These are phyloP conservation scores for Nipponia nippon DNA, from an alignment of 2,113 vertebrate genomes.

Conservation along the genomic window DNA sequence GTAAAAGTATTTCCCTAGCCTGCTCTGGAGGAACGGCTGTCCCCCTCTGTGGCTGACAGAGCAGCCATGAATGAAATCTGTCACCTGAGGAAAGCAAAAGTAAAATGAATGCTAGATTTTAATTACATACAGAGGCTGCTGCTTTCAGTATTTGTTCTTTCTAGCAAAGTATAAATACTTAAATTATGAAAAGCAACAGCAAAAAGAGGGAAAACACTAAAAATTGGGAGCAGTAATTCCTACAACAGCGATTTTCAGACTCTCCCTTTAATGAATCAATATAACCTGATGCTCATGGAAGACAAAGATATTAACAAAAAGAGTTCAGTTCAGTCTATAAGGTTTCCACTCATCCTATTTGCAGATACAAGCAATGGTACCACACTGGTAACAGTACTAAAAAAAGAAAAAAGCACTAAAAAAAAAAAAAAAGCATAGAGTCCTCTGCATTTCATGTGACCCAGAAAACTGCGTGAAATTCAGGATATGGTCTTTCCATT, in stretches of 20 bases:
- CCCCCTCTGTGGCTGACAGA: neutral
- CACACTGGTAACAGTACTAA: neutral
- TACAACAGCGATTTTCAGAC: neutral
- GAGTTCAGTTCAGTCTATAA: neutral
- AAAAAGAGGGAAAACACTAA: neutral
- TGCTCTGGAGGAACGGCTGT: neutral
- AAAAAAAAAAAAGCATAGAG: neutral
- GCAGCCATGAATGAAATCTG: neutral
- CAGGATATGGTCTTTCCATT: neutral
- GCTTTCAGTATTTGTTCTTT: neutral
- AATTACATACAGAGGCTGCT: neutral
- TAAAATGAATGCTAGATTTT: neutral
- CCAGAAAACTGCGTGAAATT: neutral
- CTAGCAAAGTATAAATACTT: neutral
- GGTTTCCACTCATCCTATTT: neutral
- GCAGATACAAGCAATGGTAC: neutral
- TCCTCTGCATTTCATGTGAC: neutral
- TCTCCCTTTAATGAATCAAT: neutral
- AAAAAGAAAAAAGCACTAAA: neutral
- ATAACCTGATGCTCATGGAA: neutral
- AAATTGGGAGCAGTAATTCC: neutral
- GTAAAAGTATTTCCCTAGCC: neutral
- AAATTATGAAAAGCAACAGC: neutral
- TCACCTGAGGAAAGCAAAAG: neutral
- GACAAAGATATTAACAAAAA: neutral